Evolutionary conservation across 2,888 invertebrate species (phyloP), one percentile per base, ranked within the genome.

Genomic region (Oscheius myriophilus): DNA sequence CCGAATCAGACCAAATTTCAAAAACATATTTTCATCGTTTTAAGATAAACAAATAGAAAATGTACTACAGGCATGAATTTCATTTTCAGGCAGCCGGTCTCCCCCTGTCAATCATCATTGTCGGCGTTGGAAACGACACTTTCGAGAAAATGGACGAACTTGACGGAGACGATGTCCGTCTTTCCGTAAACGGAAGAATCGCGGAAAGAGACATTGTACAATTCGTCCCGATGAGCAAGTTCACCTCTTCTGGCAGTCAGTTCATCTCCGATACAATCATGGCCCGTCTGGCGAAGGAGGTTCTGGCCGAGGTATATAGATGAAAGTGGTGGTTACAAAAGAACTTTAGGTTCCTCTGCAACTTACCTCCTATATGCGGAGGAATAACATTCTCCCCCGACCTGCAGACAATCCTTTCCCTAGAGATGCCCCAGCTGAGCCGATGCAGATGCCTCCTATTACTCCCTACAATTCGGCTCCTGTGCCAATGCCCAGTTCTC

Each of bases 161-260:
- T 59, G 91, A 91, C 85, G 89, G 89, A 21, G 91, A 91, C 84
- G 88, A 88, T 49, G 86, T 87, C 2, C 80, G 87, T 7, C 76
- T 89, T 49, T 87, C 87, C 9, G 69, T 71, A 7, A 86, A 88
- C 58, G 90, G 90, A 1, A 80, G 87, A 46, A 81, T 86, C 69
- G 90, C 90, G 49, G 88, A 88, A 49, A 84, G 90, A 67, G 91
- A 91, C 83, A 91, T 91, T 76, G 91, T 91, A 1, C 91, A 91
- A 80, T 89, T 89, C 59, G 84, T 84, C 21, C 79, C 85, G 4
- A 72, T 84, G 79, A 83, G 88, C 73, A 82, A 88, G 65, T 88
- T 87, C 72, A 65, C 71, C 21, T 23, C n/a, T 16, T 33, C 21
- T 12, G 23, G 12, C 41, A 59, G 83, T 83, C 72, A 80, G 71